These are phyloP conservation scores for Alitta virens DNA, from an alignment of 2,888 invertebrate species.

Conservation along the genomic window DNA sequence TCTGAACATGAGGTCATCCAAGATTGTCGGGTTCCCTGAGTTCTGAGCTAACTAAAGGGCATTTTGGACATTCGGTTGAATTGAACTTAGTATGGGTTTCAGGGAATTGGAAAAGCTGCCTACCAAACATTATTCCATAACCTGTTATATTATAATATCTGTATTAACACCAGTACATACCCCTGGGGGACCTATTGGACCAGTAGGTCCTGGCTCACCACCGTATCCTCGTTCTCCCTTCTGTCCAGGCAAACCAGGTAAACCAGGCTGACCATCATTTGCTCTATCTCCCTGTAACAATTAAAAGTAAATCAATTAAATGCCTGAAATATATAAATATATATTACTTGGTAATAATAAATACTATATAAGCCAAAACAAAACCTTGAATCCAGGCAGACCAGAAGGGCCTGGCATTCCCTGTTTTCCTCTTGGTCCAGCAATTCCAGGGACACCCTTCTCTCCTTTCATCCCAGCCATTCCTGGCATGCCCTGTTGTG, in stretches of 20 bases:
- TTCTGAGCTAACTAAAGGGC: no score
- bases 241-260: slow-evolving; percentile 8
- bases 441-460: slow-evolving; percentile 31
- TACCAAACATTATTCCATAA: no score
- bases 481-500: slow-evolving; percentile 24
- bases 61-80: no score
- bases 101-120: no score
- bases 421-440: slow-evolving; percentile 29
- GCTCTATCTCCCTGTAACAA: slow-evolving; percentile 14
- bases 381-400: slow-evolving; percentile 19
- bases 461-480: slow-evolving; percentile 30
- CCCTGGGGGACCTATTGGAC: slow-evolving; percentile 18
- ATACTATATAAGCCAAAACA: no score
- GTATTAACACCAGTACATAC: slow-evolving; percentile 10
- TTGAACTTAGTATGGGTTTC: no score
- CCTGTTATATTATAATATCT: no score
- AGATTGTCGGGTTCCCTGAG: no score
- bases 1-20: no score
- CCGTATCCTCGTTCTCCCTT: slow-evolving; percentile 29
- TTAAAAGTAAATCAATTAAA: no score
- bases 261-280: slow-evolving; percentile 14
- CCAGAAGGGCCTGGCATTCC: slow-evolving; percentile 24
- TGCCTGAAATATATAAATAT: no score
- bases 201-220: slow-evolving; percentile 16
- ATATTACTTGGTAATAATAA: no score